Evolutionary conservation across 1,140 invertebrate species (phyloP).

Genomic region (Thaumatotibia leucotreta): DNA sequence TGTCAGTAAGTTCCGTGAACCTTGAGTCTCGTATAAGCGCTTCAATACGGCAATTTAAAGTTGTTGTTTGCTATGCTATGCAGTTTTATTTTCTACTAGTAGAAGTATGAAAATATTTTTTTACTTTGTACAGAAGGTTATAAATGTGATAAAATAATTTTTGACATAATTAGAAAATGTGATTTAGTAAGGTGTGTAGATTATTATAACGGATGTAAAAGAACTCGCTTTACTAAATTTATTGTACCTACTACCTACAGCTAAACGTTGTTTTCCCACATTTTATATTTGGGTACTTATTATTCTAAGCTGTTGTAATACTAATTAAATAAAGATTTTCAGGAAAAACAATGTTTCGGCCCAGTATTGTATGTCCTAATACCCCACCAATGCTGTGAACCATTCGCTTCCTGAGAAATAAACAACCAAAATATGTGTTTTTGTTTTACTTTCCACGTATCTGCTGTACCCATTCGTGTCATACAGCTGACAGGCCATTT

Average conservation of each 20-base stretch:
- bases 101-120: constrained; percentile 71
- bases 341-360: constrained; percentile 66
- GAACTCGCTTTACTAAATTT: constrained; percentile 68
- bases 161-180: constrained; percentile 72
- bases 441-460: constrained; percentile 28
- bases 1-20: background rate
- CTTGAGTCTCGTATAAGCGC: background rate
- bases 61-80: constrained; percentile 40
- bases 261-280: constrained; percentile 65
- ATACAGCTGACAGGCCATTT: background rate
- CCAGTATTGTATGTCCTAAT: constrained; percentile 65
- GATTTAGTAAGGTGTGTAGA: constrained; percentile 72
- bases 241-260: constrained; percentile 55
- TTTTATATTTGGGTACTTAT: constrained; percentile 70
- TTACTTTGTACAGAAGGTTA: constrained; percentile 73
- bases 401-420: constrained; percentile 75
- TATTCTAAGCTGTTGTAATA: constrained; percentile 67
- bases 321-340: constrained; percentile 55
- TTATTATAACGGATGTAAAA: constrained; percentile 51
- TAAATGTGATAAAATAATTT: constrained; percentile 73
- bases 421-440: constrained; percentile 63
- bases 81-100: constrained; percentile 65
- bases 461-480: background rate
- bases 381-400: constrained; percentile 76
- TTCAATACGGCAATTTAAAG: background rate